phyloP scores from a whole-genome alignment of 2,888 invertebrate genomes.

The Spilarctia lutea region DNA sequence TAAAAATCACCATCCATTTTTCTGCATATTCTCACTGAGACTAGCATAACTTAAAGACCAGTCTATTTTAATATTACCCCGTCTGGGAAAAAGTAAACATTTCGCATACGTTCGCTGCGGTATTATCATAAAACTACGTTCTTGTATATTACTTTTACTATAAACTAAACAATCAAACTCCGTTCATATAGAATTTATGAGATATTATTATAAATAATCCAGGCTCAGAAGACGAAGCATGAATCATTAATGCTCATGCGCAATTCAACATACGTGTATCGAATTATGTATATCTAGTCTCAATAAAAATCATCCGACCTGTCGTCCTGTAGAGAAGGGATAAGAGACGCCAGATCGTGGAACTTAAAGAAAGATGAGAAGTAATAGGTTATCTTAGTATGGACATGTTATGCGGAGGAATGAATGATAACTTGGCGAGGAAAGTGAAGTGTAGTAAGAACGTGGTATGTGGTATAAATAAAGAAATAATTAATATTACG shows the following conservation, averaged over 20 bases:
- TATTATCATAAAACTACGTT: constrained; percentile 31
- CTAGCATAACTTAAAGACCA: constrained; percentile 12
- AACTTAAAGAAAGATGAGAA: too few species aligned
- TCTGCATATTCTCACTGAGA: constrained; percentile 1
- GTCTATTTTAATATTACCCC: constrained; percentile 42
- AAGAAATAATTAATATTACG: too few species aligned
- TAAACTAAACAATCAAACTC: neutral
- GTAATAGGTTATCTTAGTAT: too few species aligned
- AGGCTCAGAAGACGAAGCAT: neutral
- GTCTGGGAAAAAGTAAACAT: constrained; percentile 36
- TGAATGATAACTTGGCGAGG: too few species aligned
- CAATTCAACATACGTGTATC: neutral
- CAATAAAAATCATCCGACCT: too few species aligned
- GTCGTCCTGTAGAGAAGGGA: too few species aligned
- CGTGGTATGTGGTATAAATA: too few species aligned
- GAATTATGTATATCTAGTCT: neutral
- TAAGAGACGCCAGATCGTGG: too few species aligned
- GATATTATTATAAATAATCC: neutral
- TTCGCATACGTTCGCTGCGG: constrained; percentile 14
- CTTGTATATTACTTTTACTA: constrained; percentile 21
- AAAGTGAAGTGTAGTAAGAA: too few species aligned
- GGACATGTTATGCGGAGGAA: too few species aligned
- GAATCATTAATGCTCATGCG: neutral
- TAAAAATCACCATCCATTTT: constrained; percentile 7
- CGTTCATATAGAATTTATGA: constrained; percentile 13